Evolutionary conservation across 1,140 invertebrate genomes (phyloP).

Genomic region (Drosophila mojavensis): DNA sequence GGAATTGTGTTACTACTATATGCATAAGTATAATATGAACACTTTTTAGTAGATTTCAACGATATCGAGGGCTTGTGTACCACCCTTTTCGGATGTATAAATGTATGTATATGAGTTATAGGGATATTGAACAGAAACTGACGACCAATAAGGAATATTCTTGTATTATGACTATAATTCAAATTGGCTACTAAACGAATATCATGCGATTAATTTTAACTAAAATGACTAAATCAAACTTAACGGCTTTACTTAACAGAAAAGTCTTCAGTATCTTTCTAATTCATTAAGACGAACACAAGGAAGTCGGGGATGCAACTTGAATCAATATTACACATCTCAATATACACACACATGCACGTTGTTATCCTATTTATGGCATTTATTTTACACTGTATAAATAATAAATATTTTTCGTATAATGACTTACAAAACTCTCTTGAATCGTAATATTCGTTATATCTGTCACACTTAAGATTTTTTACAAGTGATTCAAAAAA

Average conservation of each 20-base stretch:
- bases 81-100: constrained; percentile 15
- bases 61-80: constrained; percentile 13
- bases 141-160: constrained; percentile 32
- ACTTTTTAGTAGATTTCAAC: not conserved
- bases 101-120: constrained; percentile 28
- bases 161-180: constrained; percentile 13
- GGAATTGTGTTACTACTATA: not conserved
- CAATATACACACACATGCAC: not conserved
- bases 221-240: not conserved
- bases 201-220: constrained; percentile 8
- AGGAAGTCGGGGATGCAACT: not conserved
- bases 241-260: not conserved
- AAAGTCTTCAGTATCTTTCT: not conserved
- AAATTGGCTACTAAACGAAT: constrained; percentile 1
- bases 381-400: not conserved
- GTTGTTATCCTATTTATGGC: not conserved
- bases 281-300: not conserved
- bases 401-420: not conserved
- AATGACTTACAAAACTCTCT: no score
- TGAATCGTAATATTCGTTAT: no score
- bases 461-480: not conserved
- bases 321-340: not conserved
- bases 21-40: not conserved
- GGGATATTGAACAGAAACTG: constrained; percentile 28
- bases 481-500: not conserved